Percentiles rank a stretch among this genome's conserved stretches.
phyloP scores from a whole-genome alignment of 1,140 invertebrate species.

The Cotesia typhae region DNA sequence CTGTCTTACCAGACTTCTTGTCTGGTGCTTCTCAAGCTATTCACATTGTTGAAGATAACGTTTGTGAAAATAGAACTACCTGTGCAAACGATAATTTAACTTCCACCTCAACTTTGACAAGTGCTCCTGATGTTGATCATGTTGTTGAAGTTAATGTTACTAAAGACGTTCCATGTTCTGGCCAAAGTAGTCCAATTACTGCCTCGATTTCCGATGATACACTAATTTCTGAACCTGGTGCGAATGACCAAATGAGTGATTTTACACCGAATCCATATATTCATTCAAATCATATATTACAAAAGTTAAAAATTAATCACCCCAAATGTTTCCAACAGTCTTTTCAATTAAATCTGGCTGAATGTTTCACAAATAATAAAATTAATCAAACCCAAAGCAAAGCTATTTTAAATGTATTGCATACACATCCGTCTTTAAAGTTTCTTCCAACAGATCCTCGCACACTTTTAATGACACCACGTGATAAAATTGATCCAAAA shows the following conservation, averaged over 20 bases:
- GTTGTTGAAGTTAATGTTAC: too few relatives aligned
- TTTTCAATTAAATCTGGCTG: not conserved
- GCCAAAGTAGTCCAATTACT: too few relatives aligned
- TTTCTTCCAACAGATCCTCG: not conserved
- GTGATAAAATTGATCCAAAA: not conserved
- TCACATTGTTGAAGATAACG: too few relatives aligned
- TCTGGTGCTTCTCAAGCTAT: too few relatives aligned
- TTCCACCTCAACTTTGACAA: too few relatives aligned
- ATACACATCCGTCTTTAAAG: not conserved
- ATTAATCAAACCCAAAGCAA: not conserved
- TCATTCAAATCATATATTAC: not conserved
- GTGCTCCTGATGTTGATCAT: too few relatives aligned
- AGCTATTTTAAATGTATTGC: not conserved
- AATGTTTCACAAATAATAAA: not conserved
- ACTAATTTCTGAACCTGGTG: not conserved
- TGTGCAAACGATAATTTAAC: too few relatives aligned
- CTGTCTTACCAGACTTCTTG: too few relatives aligned
- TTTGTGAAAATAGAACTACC: too few relatives aligned
- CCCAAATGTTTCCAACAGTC: not conserved
- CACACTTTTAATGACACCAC: not conserved
- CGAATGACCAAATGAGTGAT: not conserved
- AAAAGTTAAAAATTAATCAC: not conserved
- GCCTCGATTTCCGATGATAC: not conserved
- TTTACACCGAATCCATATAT: not conserved
- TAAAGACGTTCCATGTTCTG: too few relatives aligned